Conservation (phyloP, 2,113 vertebrate species). For the Neotoma lepida region DNA sequence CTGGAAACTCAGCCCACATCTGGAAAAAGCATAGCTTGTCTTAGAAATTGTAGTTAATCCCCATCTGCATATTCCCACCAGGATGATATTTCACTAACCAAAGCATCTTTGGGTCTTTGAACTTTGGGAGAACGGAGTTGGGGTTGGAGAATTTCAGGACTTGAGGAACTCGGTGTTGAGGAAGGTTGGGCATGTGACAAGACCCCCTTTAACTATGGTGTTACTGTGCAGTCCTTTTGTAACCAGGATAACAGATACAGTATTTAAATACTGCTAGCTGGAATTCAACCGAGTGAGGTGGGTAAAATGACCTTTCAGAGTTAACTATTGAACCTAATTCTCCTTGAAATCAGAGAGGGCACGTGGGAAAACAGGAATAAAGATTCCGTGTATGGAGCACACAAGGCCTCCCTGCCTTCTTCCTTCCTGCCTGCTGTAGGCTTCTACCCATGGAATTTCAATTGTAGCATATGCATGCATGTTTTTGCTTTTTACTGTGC, state of each 20-base stretch:
- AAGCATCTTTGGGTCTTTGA: conserved; percentile 64
- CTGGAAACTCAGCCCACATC: conserved; percentile 56
- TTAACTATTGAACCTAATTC: background rate
- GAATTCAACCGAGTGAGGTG: background rate
- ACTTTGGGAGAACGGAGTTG: conserved; percentile 52
- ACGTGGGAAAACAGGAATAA: background rate
- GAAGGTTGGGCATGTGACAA: conserved; percentile 1
- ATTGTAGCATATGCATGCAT: background rate
- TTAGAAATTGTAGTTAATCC: conserved; percentile 66
- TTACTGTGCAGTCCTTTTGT: background rate
- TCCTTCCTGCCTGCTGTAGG: background rate
- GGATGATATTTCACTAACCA: conserved; percentile 60
- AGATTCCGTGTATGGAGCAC: background rate
- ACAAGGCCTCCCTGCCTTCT: background rate
- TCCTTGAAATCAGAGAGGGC: background rate
- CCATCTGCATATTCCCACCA: conserved; percentile 26
- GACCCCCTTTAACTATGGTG: background rate
- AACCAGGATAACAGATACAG: background rate
- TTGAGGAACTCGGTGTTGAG: background rate
- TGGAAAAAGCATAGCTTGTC: conserved; percentile 66
- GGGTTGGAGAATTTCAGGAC: conserved; percentile 57
- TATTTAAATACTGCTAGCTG: background rate
- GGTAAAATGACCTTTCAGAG: background rate
- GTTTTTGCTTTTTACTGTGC: background rate
- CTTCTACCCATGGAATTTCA: background rate